These are phyloP conservation scores for Larimichthys crocea DNA, from an alignment of 2,113 vertebrate species.

Conservation along the genomic window DNA sequence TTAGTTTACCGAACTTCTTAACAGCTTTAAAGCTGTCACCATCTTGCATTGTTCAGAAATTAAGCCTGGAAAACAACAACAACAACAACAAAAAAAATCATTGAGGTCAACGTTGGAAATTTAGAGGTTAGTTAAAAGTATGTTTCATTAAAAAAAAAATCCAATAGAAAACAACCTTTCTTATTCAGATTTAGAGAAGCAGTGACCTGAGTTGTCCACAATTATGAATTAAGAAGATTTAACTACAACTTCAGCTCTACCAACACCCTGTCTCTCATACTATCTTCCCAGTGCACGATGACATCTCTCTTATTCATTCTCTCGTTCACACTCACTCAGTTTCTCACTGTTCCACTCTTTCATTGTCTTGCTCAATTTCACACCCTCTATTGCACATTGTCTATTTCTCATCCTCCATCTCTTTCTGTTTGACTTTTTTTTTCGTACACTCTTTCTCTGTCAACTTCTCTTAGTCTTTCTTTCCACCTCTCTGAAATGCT, in stretches of 20 bases:
- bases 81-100: too few relatives aligned
- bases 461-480: slow-evolving; percentile 12
- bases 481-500: slow-evolving; percentile 46
- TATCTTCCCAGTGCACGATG: slow-evolving; percentile 25
- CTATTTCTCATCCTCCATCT: slow-evolving; percentile 37
- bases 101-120: too few relatives aligned
- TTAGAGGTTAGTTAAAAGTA: background rate
- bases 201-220: background rate
- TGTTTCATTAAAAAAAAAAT: background rate
- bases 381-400: slow-evolving; percentile 46
- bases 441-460: slow-evolving; percentile 9
- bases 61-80: background rate
- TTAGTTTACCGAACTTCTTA: background rate
- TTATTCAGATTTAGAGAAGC: background rate
- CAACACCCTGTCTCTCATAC: slow-evolving; percentile 20
- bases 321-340: slow-evolving; percentile 44
- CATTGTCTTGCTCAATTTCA: slow-evolving; percentile 66
- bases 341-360: slow-evolving; percentile 28
- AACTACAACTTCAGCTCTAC: slow-evolving; percentile 2
- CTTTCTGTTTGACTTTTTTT: slow-evolving; percentile 34
- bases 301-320: slow-evolving; percentile 35
- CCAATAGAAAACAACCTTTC: background rate
- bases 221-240: background rate
- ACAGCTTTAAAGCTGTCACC: background rate
- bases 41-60: background rate